A percentile compares a stretch with the other conserved stretches of the same genome.
phyloP scores from a whole-genome alignment of 2,113 vertebrate genomes.

The Ancistrus triradiatus region DNA sequence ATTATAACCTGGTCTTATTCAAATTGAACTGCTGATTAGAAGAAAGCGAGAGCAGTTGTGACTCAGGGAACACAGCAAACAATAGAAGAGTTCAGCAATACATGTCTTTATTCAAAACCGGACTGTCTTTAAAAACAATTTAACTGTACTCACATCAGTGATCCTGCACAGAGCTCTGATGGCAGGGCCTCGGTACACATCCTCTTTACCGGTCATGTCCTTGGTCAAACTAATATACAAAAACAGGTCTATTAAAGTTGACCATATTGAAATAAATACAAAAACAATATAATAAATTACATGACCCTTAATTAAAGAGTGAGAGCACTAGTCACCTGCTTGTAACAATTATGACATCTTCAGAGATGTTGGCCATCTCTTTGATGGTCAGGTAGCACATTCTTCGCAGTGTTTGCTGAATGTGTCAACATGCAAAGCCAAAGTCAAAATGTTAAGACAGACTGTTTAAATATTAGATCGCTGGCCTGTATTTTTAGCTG shows the following conservation, averaged over 20 bases:
- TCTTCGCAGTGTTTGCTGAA: slow-evolving; percentile 90
- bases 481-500: too few relatives aligned
- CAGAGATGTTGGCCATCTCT: slow-evolving; percentile 98
- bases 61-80: too few relatives aligned
- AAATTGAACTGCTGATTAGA: too few relatives aligned
- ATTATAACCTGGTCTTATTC: too few relatives aligned
- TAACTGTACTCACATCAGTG: slow-evolving; percentile 81
- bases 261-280: not conserved
- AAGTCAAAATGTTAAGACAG: too few relatives aligned
- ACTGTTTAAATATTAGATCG: too few relatives aligned
- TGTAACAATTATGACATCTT: slow-evolving; percentile 98
- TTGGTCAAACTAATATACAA: slow-evolving; percentile 81
- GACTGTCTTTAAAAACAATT: not conserved
- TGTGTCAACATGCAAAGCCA: not conserved
- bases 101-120: too few relatives aligned
- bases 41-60: too few relatives aligned
- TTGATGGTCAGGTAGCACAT: slow-evolving; percentile 99
- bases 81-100: too few relatives aligned
- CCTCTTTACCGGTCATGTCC: slow-evolving; percentile 98
- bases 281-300: not conserved
- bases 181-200: slow-evolving; percentile 90
- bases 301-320: not conserved
- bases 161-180: slow-evolving; percentile 96
- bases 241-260: not conserved
- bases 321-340: slow-evolving; percentile 79